phyloP scores from a whole-genome alignment of 1,140 invertebrate genomes.

The Euura lappo region DNA sequence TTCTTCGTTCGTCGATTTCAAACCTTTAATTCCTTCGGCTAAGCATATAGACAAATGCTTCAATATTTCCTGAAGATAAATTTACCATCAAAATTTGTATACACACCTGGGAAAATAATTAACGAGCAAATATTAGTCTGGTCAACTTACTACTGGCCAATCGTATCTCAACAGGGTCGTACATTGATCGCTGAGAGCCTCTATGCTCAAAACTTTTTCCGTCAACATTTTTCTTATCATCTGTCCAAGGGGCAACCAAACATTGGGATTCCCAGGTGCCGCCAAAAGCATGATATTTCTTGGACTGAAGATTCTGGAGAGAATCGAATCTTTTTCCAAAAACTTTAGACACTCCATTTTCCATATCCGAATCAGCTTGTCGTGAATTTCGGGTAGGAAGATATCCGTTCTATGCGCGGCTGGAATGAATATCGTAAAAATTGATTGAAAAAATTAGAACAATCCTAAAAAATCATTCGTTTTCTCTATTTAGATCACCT shows the following conservation, averaged over 20 bases:
- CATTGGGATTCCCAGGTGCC: slow-evolving; percentile 34
- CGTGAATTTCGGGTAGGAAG: slow-evolving; percentile 41
- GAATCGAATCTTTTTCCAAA: slow-evolving; percentile 34
- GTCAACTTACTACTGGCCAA: slow-evolving; percentile 52
- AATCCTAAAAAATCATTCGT: background rate
- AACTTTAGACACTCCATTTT: slow-evolving; percentile 34
- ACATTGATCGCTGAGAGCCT: slow-evolving; percentile 53
- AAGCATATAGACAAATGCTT: slow-evolving; percentile 52
- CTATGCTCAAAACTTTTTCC: slow-evolving; percentile 48
- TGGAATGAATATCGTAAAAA: slow-evolving; percentile 31
- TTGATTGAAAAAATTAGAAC: background rate
- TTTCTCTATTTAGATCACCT: slow-evolving; percentile 30
- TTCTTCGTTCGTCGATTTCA: slow-evolving; percentile 39
- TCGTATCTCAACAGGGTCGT: slow-evolving; percentile 56
- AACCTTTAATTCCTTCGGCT: slow-evolving; percentile 42
- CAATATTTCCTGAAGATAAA: slow-evolving; percentile 37
- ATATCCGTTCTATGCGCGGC: slow-evolving; percentile 46
- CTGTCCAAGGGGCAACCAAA: slow-evolving; percentile 44
- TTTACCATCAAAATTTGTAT: background rate
- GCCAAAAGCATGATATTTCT: slow-evolving; percentile 56
- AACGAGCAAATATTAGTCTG: background rate
- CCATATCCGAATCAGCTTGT: slow-evolving; percentile 53
- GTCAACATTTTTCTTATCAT: slow-evolving; percentile 49
- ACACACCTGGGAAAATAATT: too few relatives aligned
- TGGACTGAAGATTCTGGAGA: slow-evolving; percentile 50